A percentile compares a stretch with the other conserved stretches of the same genome.
Evolutionary conservation across 2,888 invertebrate species (phyloP).

Genomic region (Drosophila formosana): DNA sequence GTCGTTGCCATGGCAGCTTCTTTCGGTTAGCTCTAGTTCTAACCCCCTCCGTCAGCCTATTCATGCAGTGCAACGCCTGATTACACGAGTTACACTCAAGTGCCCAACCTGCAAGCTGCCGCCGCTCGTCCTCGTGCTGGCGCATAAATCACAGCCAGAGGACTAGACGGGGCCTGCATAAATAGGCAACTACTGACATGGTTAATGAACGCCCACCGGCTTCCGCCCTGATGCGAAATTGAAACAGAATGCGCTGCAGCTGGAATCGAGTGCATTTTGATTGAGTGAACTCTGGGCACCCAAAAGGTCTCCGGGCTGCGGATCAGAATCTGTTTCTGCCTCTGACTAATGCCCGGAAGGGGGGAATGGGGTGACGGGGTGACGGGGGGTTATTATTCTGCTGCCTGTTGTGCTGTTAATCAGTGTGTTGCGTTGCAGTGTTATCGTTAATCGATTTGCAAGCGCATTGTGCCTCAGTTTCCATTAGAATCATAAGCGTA

Average conservation of each 20-base stretch:
- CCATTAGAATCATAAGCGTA: too few species aligned
- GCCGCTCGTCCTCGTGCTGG: constrained; percentile 15
- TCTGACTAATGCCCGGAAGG: not conserved
- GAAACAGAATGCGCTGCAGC: constrained; percentile 28
- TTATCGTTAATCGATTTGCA: too few species aligned
- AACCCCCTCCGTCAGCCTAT: constrained; percentile 12
- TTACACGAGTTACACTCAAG: constrained; percentile 56
- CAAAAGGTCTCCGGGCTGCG: not conserved
- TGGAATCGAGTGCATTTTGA: constrained; percentile 47
- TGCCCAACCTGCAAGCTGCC: constrained; percentile 12
- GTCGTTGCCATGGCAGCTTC: constrained; percentile 32
- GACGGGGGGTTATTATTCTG: not conserved
- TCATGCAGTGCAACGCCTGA: constrained; percentile 52
- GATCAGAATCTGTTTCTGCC: not conserved
- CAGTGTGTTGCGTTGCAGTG: not conserved
- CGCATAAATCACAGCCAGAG: constrained; percentile 43
- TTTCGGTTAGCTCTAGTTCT: constrained; percentile 28
- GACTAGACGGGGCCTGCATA: constrained; percentile 40
- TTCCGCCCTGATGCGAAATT: constrained; percentile 20
- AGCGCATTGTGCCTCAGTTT: too few species aligned
- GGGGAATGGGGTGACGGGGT: not conserved
- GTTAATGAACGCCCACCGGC: constrained; percentile 53
- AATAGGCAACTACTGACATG: constrained; percentile 53
- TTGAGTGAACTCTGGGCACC: constrained; percentile 17
- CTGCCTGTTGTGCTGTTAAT: not conserved